Evolutionary conservation across 1,140 invertebrate species (phyloP), one percentile per base, ranked within the genome.

Genomic region (Gonatopus flavifemur): DNA sequence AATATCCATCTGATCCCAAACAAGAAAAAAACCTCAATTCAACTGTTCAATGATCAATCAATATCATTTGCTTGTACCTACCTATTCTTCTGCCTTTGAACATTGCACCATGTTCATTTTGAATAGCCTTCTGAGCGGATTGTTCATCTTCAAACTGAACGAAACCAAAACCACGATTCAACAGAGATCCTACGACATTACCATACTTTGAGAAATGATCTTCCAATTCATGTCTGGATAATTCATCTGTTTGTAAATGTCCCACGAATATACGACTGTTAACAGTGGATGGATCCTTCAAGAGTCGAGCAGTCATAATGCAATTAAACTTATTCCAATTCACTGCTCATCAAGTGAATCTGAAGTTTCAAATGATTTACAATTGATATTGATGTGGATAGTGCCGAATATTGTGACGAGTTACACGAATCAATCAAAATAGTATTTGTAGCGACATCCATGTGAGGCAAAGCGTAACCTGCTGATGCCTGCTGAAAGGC

Each of bases 141-240:
- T 82, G 78, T 63, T 93, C 90, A 31, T 81, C 79, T 39, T 87
- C 86, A 79, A 87, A 94, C 62, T 94, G 91, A 5, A 94, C 85
- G 75, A 94, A 94, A 30, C 88, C 91, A 80, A 91, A 94, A 19
- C 88, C 86, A 60, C 84, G 83, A 57, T 90, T 88, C 15, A 89
- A 77, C 9, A 87, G 70, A 2, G 90, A 82, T 3, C 87, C 90
- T 65, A 86, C 62, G 51, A 89, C 83, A 49, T 79, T 83, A 8
- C 90, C 91, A 71, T 90, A 87, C 33, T 83, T 82, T 45, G 80
- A 77, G 69, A 91, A 93, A 70, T 88, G 85, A 33, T 86, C 83
- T 49, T 89, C 88, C 13, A 93, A 58, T 48, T 90, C 86, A 10
- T 85, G 80, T 13, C 84, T 81, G 6, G 82, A 84, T 22, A 83